Evolutionary conservation across 1,140 invertebrate species (phyloP).

Genomic region (Dermatophagoides farinae): DNA sequence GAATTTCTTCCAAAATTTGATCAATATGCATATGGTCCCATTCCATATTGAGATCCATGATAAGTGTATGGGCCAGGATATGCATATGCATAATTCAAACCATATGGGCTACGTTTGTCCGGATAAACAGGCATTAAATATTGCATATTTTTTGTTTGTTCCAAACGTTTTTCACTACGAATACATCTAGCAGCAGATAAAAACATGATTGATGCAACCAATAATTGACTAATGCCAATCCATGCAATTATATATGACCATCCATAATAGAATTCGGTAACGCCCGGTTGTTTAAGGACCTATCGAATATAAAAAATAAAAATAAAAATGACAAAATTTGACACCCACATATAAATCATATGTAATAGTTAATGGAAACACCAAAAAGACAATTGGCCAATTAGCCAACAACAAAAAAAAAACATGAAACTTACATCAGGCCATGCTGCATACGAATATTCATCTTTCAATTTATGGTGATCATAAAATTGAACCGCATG

Average conservation of each 20-base stretch:
- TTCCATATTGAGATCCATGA: slow-evolving; percentile 58
- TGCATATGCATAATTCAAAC: slow-evolving; percentile 43
- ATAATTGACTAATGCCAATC: slow-evolving; percentile 70
- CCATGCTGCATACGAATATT: slow-evolving; percentile 68
- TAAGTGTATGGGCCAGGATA: slow-evolving; percentile 61
- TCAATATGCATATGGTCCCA: slow-evolving; percentile 16
- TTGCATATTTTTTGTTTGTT: slow-evolving; percentile 87
- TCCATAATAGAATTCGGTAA: slow-evolving; percentile 62
- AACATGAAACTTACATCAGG: slow-evolving; percentile 45
- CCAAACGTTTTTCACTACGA: slow-evolving; percentile 67
- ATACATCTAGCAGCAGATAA: slow-evolving; percentile 77
- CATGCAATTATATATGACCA: slow-evolving; percentile 88
- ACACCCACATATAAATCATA: neutral
- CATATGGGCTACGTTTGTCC: slow-evolving; percentile 66
- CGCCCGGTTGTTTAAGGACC: slow-evolving; percentile 53
- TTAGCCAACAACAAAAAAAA: neutral
- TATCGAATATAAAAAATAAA: slow-evolving; percentile 27
- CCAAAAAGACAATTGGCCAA: neutral
- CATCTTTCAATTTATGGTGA: slow-evolving; percentile 72
- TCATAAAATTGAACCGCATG: slow-evolving; percentile 87
- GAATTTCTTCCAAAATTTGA: no score
- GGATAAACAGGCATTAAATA: slow-evolving; percentile 92
- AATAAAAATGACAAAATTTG: neutral
- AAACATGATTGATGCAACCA: slow-evolving; percentile 70
- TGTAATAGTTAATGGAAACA: neutral